These are phyloP conservation scores for Cepphus grylle DNA, from an alignment of 2,113 vertebrate species.

Conservation along the genomic window DNA sequence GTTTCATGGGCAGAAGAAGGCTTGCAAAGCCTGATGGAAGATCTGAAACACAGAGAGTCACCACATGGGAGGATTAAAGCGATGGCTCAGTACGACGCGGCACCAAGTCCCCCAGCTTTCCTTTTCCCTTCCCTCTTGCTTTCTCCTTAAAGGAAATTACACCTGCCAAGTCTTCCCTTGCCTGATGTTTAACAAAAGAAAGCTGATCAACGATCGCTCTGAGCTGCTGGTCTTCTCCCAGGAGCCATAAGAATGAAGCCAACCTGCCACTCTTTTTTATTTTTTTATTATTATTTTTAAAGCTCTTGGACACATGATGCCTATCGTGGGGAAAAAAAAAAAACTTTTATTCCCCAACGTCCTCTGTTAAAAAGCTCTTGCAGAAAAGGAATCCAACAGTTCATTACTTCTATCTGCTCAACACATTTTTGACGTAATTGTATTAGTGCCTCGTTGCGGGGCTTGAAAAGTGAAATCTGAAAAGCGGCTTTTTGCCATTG, in stretches of 20 bases:
- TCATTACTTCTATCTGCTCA: conserved; percentile 42
- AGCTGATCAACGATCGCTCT: background rate
- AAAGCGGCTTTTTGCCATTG: background rate
- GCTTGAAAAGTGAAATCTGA: background rate
- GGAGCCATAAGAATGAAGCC: background rate
- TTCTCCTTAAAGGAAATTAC: background rate
- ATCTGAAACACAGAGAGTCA: background rate
- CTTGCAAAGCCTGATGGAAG: background rate
- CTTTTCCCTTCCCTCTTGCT: background rate
- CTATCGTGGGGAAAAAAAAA: background rate
- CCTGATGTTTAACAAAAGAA: background rate
- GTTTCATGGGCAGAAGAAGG: fast-evolving
- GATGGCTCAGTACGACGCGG: fast-evolving
- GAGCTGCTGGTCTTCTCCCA: background rate
- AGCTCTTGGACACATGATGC: background rate
- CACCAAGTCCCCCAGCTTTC: background rate
- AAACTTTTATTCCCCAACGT: background rate
- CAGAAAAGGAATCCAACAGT: background rate
- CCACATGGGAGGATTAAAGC: background rate
- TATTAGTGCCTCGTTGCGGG: background rate
- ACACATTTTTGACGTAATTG: background rate
- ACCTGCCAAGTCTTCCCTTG: background rate
- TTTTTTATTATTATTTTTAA: background rate
- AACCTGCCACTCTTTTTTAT: background rate
- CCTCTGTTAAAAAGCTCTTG: background rate